A percentile compares a stretch with the other conserved stretches of the same genome.
These are phyloP conservation scores for Eremophila alpestris DNA, from an alignment of 2,797 vertebrate species.

Conservation along the genomic window DNA sequence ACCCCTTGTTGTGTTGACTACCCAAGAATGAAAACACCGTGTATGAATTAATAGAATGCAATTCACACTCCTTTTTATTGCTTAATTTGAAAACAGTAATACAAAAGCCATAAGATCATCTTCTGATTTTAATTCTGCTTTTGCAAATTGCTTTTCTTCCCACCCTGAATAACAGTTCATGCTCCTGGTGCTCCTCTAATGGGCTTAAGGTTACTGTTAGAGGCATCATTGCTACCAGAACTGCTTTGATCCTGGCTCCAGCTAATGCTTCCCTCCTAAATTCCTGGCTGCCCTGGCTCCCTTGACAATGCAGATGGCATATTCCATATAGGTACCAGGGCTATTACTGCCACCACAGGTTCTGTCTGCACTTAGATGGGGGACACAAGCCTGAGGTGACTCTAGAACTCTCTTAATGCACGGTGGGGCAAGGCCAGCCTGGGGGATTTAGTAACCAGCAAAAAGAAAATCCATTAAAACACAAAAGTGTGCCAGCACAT, in stretches of 20 bases:
- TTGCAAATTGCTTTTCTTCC: conserved; percentile 4
- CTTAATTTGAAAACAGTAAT: conserved; percentile 62
- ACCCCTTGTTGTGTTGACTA: conserved; percentile 34
- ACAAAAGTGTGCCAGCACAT: not conserved
- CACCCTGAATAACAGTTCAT: not conserved
- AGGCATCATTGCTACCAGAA: not conserved
- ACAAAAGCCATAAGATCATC: conserved; percentile 11
- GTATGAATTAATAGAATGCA: conserved; percentile 37
- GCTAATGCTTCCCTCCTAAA: conserved; percentile 25
- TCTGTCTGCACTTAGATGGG: not conserved
- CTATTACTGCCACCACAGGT: not conserved
- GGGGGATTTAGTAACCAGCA: not conserved
- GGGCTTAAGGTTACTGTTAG: not conserved
- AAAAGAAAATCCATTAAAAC: conserved; percentile 26
- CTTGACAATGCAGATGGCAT: not conserved
- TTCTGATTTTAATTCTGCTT: conserved; percentile 49
- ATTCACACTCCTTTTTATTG: conserved; percentile 44
- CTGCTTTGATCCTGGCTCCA: not conserved
- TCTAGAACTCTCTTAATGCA: not conserved
- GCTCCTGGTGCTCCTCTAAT: not conserved
- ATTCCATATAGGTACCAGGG: not conserved
- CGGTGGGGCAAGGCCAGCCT: not conserved
- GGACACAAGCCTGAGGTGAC: not conserved
- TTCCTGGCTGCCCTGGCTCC: not conserved
- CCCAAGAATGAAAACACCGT: conserved; percentile 21